These are phyloP conservation scores for Cepphus grylle DNA, from an alignment of 2,113 vertebrate genomes.

Conservation along the genomic window DNA sequence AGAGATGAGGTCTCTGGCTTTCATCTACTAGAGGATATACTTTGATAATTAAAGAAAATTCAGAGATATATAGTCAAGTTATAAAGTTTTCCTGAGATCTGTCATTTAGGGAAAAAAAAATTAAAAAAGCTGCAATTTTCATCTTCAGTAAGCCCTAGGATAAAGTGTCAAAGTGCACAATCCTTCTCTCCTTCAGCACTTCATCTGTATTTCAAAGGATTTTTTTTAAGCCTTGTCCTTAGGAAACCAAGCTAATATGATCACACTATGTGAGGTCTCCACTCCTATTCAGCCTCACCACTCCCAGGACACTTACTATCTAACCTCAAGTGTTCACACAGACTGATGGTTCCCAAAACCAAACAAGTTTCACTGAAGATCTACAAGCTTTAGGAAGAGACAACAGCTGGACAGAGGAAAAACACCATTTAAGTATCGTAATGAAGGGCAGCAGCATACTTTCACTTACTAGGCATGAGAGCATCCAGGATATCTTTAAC, in stretches of 20 bases:
- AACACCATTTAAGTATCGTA: neutral
- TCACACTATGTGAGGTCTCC: rapidly evolving
- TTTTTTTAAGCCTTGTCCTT: neutral
- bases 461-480: neutral
- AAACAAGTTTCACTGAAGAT: neutral
- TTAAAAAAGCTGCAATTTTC: neutral
- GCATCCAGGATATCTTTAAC: neutral
- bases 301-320: neutral
- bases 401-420: neutral
- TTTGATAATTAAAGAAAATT: neutral
- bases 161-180: neutral
- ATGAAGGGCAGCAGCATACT: neutral
- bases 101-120: neutral
- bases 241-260: neutral
- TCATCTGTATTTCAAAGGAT: neutral
- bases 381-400: neutral
- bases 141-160: neutral
- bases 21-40: neutral
- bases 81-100: neutral
- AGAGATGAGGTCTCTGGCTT: neutral
- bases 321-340: neutral
- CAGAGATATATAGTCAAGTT: neutral
- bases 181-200: neutral
- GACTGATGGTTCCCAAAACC: neutral
- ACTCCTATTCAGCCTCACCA: neutral